A percentile compares a stretch with the other conserved stretches of the same genome.
Evolutionary conservation across 2,113 vertebrate species (phyloP).

Genomic region (Bambusicola thoracicus): DNA sequence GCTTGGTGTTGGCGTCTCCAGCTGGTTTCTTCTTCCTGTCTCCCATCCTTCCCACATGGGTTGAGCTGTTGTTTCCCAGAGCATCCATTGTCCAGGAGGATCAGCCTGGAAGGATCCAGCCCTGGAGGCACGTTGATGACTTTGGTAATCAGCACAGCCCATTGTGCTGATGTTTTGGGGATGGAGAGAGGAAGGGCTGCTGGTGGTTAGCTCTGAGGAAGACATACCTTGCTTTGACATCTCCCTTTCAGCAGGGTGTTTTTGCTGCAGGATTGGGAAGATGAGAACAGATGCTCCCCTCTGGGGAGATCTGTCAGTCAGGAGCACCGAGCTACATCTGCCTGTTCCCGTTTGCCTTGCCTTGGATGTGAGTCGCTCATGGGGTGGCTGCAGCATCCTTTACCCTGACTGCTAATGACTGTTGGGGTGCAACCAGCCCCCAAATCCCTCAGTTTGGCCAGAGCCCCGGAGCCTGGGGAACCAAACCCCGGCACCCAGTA

Average conservation of each 20-base stretch:
- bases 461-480: no score
- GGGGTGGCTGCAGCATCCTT: not conserved
- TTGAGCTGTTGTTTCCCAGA: not conserved
- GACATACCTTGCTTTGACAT: not conserved
- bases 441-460: not conserved
- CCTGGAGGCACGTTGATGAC: not conserved
- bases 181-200: not conserved
- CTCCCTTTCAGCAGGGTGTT: not conserved
- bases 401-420: not conserved
- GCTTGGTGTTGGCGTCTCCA: accelerated
- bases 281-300: not conserved
- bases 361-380: accelerated
- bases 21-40: not conserved
- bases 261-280: not conserved
- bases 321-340: not conserved
- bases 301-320: not conserved
- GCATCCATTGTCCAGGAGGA: accelerated
- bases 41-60: no score
- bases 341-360: not conserved
- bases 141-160: not conserved
- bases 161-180: no score
- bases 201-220: not conserved
- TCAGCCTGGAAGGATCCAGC: not conserved
- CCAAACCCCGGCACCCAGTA: not conserved
- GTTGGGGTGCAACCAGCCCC: not conserved